A percentile compares a stretch with the other conserved stretches of the same genome.
Evolutionary conservation across 1,140 invertebrate species (phyloP).

Genomic region (Pseudomyrmex flavicornis): DNA sequence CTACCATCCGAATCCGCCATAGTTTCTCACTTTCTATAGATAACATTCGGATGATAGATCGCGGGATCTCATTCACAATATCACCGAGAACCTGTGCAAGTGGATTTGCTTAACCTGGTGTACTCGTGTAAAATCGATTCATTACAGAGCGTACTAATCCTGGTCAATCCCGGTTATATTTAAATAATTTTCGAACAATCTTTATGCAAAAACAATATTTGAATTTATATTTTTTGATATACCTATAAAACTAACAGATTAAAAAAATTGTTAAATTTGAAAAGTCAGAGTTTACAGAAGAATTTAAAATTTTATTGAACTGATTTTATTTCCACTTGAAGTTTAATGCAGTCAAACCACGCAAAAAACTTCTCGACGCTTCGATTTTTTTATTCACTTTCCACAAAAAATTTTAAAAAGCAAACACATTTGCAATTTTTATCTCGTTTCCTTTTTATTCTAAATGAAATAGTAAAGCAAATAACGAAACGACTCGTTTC

Average conservation of each 20-base stretch:
- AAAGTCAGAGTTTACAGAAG: too few relatives aligned
- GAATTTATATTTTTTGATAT: too few relatives aligned
- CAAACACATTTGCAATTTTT: slow-evolving; percentile 1
- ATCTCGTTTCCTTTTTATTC: neutral
- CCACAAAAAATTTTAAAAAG: neutral
- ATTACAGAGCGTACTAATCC: too few relatives aligned
- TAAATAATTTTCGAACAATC: too few relatives aligned
- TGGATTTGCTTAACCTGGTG: neutral
- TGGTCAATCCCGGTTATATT: too few relatives aligned
- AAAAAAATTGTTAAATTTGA: too few relatives aligned
- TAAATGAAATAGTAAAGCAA: neutral
- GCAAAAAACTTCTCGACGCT: neutral
- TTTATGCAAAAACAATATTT: too few relatives aligned
- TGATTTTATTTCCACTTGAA: too few relatives aligned
- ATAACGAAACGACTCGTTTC: neutral
- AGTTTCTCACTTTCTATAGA: slow-evolving; percentile 39
- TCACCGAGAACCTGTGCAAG: neutral
- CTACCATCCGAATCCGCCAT: slow-evolving; percentile 20
- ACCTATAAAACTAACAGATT: too few relatives aligned
- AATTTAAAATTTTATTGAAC: too few relatives aligned
- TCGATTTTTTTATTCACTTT: neutral
- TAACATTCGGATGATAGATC: slow-evolving; percentile 1
- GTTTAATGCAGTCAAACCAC: too few relatives aligned
- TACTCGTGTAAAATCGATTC: too few relatives aligned
- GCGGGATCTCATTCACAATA: neutral